phyloP scores from a whole-genome alignment of 2,888 invertebrate species.

The Platycnemis pennipes region DNA sequence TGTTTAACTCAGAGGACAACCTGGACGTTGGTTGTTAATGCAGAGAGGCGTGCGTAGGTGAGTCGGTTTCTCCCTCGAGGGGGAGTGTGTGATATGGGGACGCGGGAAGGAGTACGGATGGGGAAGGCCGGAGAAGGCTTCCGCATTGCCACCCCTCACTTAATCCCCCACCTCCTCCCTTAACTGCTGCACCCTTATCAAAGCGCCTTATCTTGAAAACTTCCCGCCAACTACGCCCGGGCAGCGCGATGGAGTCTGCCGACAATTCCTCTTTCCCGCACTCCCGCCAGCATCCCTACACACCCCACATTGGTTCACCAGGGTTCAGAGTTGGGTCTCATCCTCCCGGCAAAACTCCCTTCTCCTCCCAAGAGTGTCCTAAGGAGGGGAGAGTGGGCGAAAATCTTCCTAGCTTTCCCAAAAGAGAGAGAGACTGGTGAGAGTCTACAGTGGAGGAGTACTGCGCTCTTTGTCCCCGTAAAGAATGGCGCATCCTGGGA shows the following conservation, averaged over 20 bases:
- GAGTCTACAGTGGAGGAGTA: not conserved
- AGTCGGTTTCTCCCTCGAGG: not conserved
- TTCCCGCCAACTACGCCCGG: not conserved
- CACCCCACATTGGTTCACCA: not conserved
- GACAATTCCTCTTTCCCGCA: not conserved
- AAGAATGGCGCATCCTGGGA: not conserved
- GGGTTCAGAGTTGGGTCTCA: not conserved
- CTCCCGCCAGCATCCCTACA: not conserved
- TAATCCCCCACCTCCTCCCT: not conserved
- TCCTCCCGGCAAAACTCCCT: not conserved
- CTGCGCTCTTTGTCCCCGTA: not conserved
- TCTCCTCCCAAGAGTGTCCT: not conserved
- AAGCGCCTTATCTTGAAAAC: conserved; percentile 16
- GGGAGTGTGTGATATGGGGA: not conserved
- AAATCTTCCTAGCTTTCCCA: no score
- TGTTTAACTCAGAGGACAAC: no score
- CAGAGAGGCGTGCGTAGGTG: no score
- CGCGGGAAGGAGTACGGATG: not conserved
- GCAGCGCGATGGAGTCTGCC: not conserved
- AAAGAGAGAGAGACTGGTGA: not conserved
- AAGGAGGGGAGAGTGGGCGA: no score
- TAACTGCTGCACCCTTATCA: not conserved
- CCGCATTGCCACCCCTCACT: not conserved
- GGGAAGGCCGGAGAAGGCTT: not conserved
- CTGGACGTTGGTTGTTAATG: no score